phyloP scores from a whole-genome alignment of 2,797 vertebrate genomes.

The Potorous gilbertii region DNA sequence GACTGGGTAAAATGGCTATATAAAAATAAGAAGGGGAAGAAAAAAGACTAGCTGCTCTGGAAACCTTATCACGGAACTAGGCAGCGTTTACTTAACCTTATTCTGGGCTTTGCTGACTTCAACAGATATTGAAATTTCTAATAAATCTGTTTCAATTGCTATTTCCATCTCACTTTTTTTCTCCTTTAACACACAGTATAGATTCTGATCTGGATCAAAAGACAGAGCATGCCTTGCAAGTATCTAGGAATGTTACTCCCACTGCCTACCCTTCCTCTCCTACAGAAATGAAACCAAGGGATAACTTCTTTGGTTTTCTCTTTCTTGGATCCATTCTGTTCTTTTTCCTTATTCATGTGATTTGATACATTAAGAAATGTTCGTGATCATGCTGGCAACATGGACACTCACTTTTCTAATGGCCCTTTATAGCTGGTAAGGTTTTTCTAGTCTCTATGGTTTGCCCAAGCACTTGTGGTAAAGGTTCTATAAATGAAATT shows the following conservation, averaged over 20 bases:
- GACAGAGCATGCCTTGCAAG: conserved; percentile 73
- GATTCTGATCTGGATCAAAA: conserved; percentile 71
- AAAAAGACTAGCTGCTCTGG: conserved; percentile 68
- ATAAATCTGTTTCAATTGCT: conserved; percentile 75
- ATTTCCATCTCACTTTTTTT: conserved; percentile 67
- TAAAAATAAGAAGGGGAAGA: conserved; percentile 33
- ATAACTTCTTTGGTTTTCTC: neutral
- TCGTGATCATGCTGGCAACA: neutral
- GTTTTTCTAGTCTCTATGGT: neutral
- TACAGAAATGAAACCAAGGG: neutral
- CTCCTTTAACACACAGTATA: conserved; percentile 44
- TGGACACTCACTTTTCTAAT: neutral
- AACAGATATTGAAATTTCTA: conserved; percentile 80
- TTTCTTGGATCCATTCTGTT: neutral
- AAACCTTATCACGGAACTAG: conserved; percentile 81
- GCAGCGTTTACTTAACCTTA: conserved; percentile 81
- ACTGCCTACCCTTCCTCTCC: neutral
- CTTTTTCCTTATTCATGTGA: neutral
- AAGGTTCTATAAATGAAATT: neutral
- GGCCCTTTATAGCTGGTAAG: neutral
- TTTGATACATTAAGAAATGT: neutral
- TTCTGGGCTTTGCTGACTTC: conserved; percentile 78
- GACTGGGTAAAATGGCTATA: conserved; percentile 70
- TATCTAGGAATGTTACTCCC: conserved; percentile 65
- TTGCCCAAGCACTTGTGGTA: neutral